Conservation (phyloP, 2,888 invertebrate genomes). For the Pteria penguin region DNA sequence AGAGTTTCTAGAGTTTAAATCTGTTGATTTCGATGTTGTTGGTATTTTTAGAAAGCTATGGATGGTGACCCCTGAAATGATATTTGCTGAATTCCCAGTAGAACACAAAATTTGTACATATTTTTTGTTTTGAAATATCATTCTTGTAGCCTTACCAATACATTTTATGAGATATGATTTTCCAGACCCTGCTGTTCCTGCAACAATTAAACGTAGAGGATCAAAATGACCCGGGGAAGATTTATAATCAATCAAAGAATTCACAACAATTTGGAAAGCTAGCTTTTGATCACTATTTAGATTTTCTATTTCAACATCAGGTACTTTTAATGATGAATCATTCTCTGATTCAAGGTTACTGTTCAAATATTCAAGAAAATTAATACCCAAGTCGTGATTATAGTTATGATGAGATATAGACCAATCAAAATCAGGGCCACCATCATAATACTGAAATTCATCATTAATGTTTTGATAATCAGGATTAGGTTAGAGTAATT, state of each 20-base stretch:
- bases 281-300: not conserved
- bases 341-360: not conserved
- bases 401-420: not conserved
- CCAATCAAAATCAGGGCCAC: slow-evolving; percentile 40
- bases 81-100: slow-evolving; percentile 48
- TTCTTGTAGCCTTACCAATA: slow-evolving; percentile 20
- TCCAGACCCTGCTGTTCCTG: not conserved
- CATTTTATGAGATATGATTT: slow-evolving; percentile 33
- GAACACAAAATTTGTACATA: slow-evolving; percentile 39
- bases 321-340: not conserved
- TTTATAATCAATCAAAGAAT: not conserved
- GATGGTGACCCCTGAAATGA: slow-evolving; percentile 47
- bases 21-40: not conserved
- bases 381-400: no score
- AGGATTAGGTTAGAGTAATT: slow-evolving; percentile 15
- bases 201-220: not conserved
- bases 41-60: slow-evolving; percentile 47
- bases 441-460: slow-evolving; percentile 39
- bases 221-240: not conserved
- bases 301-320: not conserved
- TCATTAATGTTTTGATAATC: not conserved
- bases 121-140: slow-evolving; percentile 33
- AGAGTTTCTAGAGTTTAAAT: slow-evolving; percentile 12
- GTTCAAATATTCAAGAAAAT: not conserved
- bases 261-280: not conserved